A percentile compares a stretch with the other conserved stretches of the same genome.
These are phyloP conservation scores for Actinostola sp. DNA, from an alignment of 92 coral and sea anemone genomes.

Conservation along the genomic window DNA sequence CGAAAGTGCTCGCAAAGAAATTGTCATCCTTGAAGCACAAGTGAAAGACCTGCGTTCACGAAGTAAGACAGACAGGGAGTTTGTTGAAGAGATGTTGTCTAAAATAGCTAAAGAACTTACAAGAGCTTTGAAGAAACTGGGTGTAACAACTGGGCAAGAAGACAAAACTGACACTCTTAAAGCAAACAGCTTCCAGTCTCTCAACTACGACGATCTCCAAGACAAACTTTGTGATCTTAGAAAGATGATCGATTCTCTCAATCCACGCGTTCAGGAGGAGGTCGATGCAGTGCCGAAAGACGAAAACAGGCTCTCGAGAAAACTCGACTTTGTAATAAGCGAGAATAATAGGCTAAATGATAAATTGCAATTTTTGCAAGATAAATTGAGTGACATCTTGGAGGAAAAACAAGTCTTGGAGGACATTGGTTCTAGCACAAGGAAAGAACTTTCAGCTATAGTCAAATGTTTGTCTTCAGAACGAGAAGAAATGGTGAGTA, in stretches of 20 bases:
- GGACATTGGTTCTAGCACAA: slow-evolving; percentile 33
- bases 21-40: slow-evolving; percentile 64
- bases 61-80: slow-evolving; percentile 51
- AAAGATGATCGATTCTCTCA: slow-evolving; percentile 40
- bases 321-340: slow-evolving; percentile 23
- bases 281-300: slow-evolving; percentile 31
- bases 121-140: slow-evolving; percentile 10
- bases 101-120: slow-evolving; percentile 16
- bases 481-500: slow-evolving; percentile 54
- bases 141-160: slow-evolving; percentile 2
- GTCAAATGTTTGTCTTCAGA: slow-evolving; percentile 51
- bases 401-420: slow-evolving; percentile 27
- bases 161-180: slow-evolving; percentile 56
- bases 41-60: slow-evolving; percentile 68
- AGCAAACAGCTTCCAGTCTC: slow-evolving; percentile 54
- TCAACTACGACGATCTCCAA: slow-evolving; percentile 36
- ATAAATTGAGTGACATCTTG: slow-evolving; percentile 25
- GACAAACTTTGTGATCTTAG: slow-evolving; percentile 51
- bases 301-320: slow-evolving; percentile 20
- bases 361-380: slow-evolving; percentile 37
- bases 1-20: slow-evolving; percentile 70
- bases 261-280: slow-evolving; percentile 37
- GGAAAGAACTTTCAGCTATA: slow-evolving; percentile 47
- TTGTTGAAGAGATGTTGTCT: not conserved
- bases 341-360: slow-evolving; percentile 33